Evolutionary conservation across 1,140 invertebrate genomes (phyloP).

Genomic region (Helicoverpa armigera): DNA sequence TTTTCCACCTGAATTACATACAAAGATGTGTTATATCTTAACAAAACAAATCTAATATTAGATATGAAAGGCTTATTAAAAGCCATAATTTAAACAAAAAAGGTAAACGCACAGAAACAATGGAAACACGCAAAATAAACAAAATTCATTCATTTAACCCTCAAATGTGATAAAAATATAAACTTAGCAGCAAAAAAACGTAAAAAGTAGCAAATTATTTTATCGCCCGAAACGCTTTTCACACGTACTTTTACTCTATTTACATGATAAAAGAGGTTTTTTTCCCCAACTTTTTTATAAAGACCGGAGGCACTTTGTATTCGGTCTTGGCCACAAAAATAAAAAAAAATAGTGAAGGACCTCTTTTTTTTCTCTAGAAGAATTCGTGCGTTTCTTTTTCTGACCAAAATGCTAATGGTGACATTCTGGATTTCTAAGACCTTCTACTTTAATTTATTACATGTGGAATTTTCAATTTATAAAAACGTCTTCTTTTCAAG

Average conservation of each 20-base stretch:
- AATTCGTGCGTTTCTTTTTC: conserved; percentile 14
- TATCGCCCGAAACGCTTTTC: conserved; percentile 8
- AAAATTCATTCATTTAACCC: background rate
- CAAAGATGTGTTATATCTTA: no score
- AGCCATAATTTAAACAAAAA: no score
- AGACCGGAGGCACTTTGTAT: conserved; percentile 27
- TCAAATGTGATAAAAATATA: conserved; percentile 9
- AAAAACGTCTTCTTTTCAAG: no score
- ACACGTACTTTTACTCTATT: conserved; percentile 22
- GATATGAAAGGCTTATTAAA: no score
- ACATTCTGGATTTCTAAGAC: background rate
- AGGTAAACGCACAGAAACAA: background rate
- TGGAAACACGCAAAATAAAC: background rate
- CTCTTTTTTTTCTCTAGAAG: background rate
- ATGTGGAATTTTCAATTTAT: background rate
- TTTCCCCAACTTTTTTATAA: conserved; percentile 5
- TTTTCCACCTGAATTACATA: no score
- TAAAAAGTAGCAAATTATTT: conserved; percentile 12
- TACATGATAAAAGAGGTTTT: conserved; percentile 22
- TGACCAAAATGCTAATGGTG: conserved; percentile 7
- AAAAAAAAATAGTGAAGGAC: conserved; percentile 4
- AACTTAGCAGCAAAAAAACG: background rate
- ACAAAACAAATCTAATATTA: no score
- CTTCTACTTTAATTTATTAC: background rate
- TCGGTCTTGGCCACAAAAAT: conserved; percentile 8